phyloP scores from a whole-genome alignment of 2,113 vertebrate genomes.

The Onychostoma macrolepis region DNA sequence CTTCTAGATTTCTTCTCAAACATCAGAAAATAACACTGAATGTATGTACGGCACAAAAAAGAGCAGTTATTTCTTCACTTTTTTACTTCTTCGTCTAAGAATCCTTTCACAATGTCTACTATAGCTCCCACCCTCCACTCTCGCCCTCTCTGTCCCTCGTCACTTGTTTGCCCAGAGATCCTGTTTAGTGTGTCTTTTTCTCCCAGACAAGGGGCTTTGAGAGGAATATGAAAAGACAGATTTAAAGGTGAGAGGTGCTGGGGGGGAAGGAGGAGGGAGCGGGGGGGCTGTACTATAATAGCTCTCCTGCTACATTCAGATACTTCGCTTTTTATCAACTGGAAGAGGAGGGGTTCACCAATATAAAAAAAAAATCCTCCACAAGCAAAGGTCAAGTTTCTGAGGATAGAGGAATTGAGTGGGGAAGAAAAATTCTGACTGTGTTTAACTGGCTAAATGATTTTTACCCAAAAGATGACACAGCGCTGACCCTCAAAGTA shows the following conservation, averaged over 20 bases:
- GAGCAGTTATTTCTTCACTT: slow-evolving; percentile 45
- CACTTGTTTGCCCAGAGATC: slow-evolving; percentile 96
- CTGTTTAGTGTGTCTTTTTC: slow-evolving; percentile 93
- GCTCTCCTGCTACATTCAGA: slow-evolving; percentile 67
- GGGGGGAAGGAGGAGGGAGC: slow-evolving; percentile 75
- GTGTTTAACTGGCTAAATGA: slow-evolving; percentile 40
- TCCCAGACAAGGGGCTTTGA: slow-evolving; percentile 98
- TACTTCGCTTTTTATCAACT: slow-evolving; percentile 62
- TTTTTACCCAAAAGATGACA: slow-evolving; percentile 4
- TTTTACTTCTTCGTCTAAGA: slow-evolving; percentile 36
- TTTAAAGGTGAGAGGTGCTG: slow-evolving; percentile 96
- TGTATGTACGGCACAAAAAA: slow-evolving; percentile 25
- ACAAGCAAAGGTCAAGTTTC: slow-evolving; percentile 50
- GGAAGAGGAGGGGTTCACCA: slow-evolving; percentile 73
- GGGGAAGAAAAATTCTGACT: neutral
- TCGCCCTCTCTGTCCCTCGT: slow-evolving; percentile 52
- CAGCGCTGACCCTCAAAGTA: neutral
- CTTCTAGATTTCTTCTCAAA: neutral
- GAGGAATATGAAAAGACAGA: slow-evolving; percentile 99
- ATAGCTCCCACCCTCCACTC: slow-evolving; percentile 45
- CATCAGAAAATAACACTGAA: slow-evolving; percentile 9
- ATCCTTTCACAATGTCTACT: slow-evolving; percentile 50
- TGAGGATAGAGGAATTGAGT: slow-evolving; percentile 40
- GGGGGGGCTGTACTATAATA: slow-evolving; percentile 69
- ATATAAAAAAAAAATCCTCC: slow-evolving; percentile 41